Conservation (phyloP, 2,113 vertebrate genomes). For the Columba livia region DNA sequence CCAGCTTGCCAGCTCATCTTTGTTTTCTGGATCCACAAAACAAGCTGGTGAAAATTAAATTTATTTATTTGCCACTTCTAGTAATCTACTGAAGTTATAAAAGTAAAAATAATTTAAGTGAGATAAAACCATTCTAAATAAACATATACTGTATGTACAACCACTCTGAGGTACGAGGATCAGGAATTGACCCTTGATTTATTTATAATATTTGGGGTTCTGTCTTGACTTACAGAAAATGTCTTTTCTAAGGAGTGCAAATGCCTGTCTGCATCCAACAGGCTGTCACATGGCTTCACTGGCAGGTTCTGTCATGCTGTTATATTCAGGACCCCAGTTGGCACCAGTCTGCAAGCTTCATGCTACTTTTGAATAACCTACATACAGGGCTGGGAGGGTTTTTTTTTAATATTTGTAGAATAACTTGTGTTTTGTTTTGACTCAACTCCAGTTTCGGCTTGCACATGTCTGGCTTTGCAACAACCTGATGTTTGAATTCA, state of each 20-base stretch:
- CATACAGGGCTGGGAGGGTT: not conserved
- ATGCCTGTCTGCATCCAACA: not conserved
- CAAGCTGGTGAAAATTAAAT: not conserved
- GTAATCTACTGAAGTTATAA: not conserved
- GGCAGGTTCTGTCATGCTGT: conserved; percentile 12
- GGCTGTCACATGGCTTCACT: not conserved
- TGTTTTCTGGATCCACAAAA: not conserved
- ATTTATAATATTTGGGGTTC: not conserved
- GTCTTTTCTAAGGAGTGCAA: not conserved
- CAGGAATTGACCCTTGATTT: not conserved
- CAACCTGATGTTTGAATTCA: not conserved
- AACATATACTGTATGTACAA: not conserved
- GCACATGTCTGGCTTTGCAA: conserved; percentile 6
- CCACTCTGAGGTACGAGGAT: not conserved
- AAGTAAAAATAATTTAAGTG: not conserved
- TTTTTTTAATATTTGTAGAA: not conserved
- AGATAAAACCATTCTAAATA: not conserved
- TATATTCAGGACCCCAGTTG: not conserved
- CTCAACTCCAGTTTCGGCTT: not conserved
- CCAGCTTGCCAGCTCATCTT: not conserved
- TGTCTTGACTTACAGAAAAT: not conserved
- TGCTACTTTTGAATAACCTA: not conserved
- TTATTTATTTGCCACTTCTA: not conserved
- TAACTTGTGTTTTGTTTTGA: not conserved
- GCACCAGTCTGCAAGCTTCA: not conserved